These are phyloP conservation scores for Dicranocentrus wangi DNA, from an alignment of 2,888 invertebrate genomes.

Conservation along the genomic window DNA sequence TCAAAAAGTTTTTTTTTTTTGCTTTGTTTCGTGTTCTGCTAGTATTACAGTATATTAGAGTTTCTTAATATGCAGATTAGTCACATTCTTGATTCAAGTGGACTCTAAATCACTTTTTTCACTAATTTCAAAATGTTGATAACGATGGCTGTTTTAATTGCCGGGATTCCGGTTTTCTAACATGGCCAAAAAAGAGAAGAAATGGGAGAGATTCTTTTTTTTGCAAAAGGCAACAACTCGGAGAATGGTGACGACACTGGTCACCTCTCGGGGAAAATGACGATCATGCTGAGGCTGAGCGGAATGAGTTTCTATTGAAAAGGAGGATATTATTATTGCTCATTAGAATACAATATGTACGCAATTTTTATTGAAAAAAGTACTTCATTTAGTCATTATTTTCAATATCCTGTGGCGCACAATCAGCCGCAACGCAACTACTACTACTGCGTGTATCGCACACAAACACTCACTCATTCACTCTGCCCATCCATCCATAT, in stretches of 20 bases:
- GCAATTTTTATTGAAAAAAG: too few species aligned
- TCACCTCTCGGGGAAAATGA: too few species aligned
- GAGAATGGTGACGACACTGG: too few species aligned
- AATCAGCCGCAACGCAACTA: background rate
- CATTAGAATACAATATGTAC: too few species aligned
- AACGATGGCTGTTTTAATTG: slow-evolving; percentile 44
- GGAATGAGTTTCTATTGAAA: background rate
- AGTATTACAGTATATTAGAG: slow-evolving; percentile 36
- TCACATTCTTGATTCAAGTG: slow-evolving; percentile 18
- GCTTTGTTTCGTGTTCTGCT: slow-evolving; percentile 16
- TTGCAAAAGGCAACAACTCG: too few species aligned
- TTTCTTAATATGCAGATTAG: slow-evolving; percentile 44
- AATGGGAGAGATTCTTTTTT: too few species aligned
- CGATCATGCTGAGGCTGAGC: too few species aligned
- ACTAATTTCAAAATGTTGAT: slow-evolving; percentile 40
- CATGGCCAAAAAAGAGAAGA: background rate
- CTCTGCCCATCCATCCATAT: too few species aligned
- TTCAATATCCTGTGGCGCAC: slow-evolving; percentile 46
- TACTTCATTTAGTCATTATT: slow-evolving; percentile 3
- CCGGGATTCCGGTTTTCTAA: slow-evolving; percentile 37
- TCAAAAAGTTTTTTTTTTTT: too few species aligned
- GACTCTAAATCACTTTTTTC: slow-evolving; percentile 23
- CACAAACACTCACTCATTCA: background rate
- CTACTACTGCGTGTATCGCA: background rate
- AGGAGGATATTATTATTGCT: too few species aligned